Conservation (phyloP, 2,113 vertebrate genomes). For the Brachionichthys hirsutus region DNA sequence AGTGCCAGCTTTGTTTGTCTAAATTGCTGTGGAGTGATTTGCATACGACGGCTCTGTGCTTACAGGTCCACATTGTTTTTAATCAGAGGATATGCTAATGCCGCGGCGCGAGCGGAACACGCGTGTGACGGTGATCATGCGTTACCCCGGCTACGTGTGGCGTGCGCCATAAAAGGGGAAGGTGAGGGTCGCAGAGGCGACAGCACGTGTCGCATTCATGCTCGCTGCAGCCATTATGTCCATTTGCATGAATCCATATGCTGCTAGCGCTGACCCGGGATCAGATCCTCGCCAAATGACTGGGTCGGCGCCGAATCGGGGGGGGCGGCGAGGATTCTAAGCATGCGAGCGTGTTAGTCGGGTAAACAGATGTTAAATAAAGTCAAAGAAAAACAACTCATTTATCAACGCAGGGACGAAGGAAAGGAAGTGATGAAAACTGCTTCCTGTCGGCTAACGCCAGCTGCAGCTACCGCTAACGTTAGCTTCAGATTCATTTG, state of each 20-base stretch:
- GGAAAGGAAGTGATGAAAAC: no score
- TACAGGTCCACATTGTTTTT: conserved; percentile 67
- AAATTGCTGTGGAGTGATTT: conserved; percentile 67
- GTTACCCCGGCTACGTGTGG: conserved; percentile 1
- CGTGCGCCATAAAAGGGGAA: conserved; percentile 49
- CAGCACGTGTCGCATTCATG: conserved; percentile 52
- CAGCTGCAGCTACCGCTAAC: no score
- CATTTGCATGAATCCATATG: conserved; percentile 47
- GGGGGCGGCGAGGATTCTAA: no score
- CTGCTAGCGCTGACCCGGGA: conserved; percentile 26
- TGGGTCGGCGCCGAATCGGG: neutral
- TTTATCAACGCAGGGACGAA: no score
- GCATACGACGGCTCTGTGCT: conserved; percentile 62
- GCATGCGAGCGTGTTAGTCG: no score
- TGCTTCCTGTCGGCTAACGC: no score
- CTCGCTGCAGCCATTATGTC: conserved; percentile 39
- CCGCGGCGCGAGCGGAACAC: conserved; percentile 7
- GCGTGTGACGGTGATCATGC: conserved; percentile 22
- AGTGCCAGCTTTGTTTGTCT: conserved; percentile 64
- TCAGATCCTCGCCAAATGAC: neutral
- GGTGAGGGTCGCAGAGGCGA: conserved; percentile 59
- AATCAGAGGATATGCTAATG: conserved; percentile 64
- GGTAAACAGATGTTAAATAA: no score
- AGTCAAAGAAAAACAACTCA: no score
- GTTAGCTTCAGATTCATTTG: no score